Conservation (phyloP, 2,797 vertebrate genomes). For the Clamator glandarius region DNA sequence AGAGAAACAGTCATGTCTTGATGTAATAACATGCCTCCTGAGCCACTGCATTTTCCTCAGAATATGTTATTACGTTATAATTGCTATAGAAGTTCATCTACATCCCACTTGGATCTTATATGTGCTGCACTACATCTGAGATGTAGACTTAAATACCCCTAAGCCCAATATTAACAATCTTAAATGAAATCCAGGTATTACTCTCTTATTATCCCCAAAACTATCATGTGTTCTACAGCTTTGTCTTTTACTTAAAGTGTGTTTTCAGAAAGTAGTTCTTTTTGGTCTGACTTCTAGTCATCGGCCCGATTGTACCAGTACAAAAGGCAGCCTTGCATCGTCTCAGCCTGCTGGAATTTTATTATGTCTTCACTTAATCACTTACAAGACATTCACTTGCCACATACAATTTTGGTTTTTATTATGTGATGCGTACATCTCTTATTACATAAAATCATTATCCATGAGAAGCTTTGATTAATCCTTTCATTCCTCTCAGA, state of each 20-base stretch:
- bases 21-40: background rate
- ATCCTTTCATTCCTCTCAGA: background rate
- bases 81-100: background rate
- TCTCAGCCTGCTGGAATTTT: background rate
- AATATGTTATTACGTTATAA: background rate
- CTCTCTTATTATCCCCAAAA: background rate
- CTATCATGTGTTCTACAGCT: background rate
- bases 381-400: background rate
- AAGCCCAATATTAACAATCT: background rate
- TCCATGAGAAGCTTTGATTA: background rate
- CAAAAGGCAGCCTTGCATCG: background rate
- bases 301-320: background rate
- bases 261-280: background rate
- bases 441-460: background rate
- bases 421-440: background rate
- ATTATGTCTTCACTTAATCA: background rate
- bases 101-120: background rate
- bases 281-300: background rate
- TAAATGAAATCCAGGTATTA: background rate
- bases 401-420: background rate
- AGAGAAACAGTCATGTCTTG: background rate
- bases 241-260: background rate
- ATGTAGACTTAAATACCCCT: background rate
- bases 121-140: background rate
- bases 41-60: background rate